Conservation (phyloP, 2,113 vertebrate species). For the Dasyprocta punctata region DNA sequence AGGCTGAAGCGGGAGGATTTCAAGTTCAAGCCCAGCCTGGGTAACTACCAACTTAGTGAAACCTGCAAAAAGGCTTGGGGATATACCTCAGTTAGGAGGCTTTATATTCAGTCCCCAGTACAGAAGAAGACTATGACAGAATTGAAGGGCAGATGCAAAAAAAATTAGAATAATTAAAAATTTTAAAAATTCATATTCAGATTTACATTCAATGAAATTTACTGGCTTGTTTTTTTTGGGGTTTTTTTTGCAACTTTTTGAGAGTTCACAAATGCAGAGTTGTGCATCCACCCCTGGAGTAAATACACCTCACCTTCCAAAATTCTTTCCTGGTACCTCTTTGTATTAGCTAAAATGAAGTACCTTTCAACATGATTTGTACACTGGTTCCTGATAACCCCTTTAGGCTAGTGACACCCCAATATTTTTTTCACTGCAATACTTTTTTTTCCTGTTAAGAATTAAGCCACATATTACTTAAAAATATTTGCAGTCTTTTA, state of each 20-base stretch:
- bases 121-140: neutral
- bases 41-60: neutral
- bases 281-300: neutral
- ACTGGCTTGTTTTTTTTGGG: neutral
- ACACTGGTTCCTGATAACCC: neutral
- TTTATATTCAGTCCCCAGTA: neutral
- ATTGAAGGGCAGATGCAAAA: constrained; percentile 3
- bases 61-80: neutral
- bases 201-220: constrained; percentile 36
- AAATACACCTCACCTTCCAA: neutral
- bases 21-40: neutral
- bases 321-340: neutral
- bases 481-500: constrained; percentile 23
- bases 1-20: neutral
- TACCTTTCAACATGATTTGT: neutral
- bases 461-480: neutral
- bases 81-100: neutral
- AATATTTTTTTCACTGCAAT: neutral
- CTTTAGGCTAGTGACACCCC: neutral
- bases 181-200: constrained; percentile 11
- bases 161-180: neutral
- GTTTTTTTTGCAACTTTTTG: neutral
- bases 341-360: constrained; percentile 2
- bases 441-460: neutral
- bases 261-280: constrained; percentile 34